These are phyloP conservation scores for Punctoribates punctum DNA, from an alignment of 2,888 invertebrate species.

Conservation along the genomic window DNA sequence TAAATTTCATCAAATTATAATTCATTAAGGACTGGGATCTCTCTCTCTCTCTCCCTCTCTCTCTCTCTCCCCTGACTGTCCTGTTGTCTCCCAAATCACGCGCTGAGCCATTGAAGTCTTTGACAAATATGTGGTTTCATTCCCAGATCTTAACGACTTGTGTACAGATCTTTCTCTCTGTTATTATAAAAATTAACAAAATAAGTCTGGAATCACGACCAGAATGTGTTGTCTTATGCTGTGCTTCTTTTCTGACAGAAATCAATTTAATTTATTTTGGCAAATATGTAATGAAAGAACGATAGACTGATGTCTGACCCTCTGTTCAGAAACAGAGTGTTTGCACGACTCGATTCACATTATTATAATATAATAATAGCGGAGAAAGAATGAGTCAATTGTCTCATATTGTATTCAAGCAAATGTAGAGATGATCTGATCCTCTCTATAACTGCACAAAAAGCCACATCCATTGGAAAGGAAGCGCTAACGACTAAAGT, in stretches of 20 bases:
- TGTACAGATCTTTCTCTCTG: neutral
- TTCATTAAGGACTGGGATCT: too few species aligned
- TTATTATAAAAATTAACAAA: constrained; percentile 5
- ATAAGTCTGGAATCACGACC: neutral
- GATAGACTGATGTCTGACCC: neutral
- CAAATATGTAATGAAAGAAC: constrained; percentile 2
- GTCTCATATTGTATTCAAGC: constrained; percentile 9
- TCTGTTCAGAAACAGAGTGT: neutral
- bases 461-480: neutral
- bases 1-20: too few species aligned
- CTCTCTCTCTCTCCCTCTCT: too few species aligned
- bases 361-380: neutral
- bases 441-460: neutral
- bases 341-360: neutral
- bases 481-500: neutral
- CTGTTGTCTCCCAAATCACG: neutral
- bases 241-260: neutral
- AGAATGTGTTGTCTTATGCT: neutral
- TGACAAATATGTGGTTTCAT: neutral
- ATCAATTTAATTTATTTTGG: constrained; percentile 4
- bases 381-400: neutral
- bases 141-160: neutral
- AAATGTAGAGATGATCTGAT: neutral
- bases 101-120: neutral
- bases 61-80: too few species aligned